Evolutionary conservation across 2,888 invertebrate genomes (phyloP).

Genomic region (Cantharis rufa): DNA sequence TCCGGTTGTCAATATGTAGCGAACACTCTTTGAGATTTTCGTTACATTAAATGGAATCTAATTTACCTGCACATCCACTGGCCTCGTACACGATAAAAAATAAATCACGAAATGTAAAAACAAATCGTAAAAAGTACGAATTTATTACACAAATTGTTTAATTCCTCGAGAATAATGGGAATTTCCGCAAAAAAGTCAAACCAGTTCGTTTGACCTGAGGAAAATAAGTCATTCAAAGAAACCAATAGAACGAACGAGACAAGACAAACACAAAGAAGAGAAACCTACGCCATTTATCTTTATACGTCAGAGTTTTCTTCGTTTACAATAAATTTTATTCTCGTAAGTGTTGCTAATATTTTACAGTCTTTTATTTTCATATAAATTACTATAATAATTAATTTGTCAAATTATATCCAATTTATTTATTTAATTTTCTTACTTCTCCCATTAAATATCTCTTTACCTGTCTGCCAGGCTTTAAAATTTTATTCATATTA

Average conservation of each 20-base stretch:
- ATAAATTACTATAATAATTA: background rate
- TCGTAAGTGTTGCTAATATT: background rate
- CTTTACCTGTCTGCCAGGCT: background rate
- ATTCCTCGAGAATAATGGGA: conserved; percentile 3
- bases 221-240: conserved; percentile 24
- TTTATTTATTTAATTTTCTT: background rate
- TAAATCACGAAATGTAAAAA: background rate
- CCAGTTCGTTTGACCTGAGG: conserved; percentile 15
- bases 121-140: background rate
- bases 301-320: conserved; percentile 28
- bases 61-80: background rate
- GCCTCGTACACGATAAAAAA: background rate
- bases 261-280: conserved; percentile 28
- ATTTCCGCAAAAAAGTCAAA: conserved; percentile 14
- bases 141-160: conserved; percentile 2
- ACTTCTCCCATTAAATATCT: background rate
- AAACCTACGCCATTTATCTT: conserved; percentile 36
- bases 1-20: background rate
- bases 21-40: background rate
- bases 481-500: too few species aligned
- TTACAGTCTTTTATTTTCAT: background rate
- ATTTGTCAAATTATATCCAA: background rate
- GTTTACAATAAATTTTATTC: conserved; percentile 19
- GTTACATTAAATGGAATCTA: background rate
- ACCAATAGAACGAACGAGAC: conserved; percentile 22